Evolutionary conservation across 1,140 invertebrate genomes (phyloP).

Genomic region (Oreohelix idahoensis): DNA sequence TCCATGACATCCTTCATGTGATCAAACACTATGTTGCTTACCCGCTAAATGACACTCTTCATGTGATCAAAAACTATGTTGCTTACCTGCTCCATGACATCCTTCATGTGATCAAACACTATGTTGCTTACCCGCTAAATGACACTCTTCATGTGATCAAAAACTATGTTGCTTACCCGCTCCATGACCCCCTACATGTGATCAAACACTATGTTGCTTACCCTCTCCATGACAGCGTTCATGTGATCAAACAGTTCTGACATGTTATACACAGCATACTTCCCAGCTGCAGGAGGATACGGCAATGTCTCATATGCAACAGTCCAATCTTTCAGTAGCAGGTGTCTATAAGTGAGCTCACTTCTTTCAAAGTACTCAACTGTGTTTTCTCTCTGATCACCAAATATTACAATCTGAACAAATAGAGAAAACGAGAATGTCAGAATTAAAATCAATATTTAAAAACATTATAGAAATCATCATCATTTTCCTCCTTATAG

Average conservation of each 20-base stretch:
- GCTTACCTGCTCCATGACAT: no score
- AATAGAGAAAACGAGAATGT: background rate
- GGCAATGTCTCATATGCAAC: slow-evolving; percentile 89
- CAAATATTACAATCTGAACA: slow-evolving; percentile 88
- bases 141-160: slow-evolving; percentile 87
- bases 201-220: slow-evolving; percentile 81
- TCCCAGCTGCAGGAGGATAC: slow-evolving; percentile 94
- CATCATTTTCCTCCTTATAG: no score
- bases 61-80: no score
- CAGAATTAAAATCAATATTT: no score
- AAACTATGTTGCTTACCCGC: slow-evolving; percentile 81
- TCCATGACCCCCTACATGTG: slow-evolving; percentile 88
- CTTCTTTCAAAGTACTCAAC: slow-evolving; percentile 97
- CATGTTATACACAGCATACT: slow-evolving; percentile 91
- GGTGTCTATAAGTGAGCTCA: slow-evolving; percentile 91
- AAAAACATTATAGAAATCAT: no score
- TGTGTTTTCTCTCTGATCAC: slow-evolving; percentile 92
- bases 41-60: no score
- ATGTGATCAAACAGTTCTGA: slow-evolving; percentile 87
- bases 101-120: no score
- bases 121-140: slow-evolving; percentile 79
- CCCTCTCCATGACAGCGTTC: slow-evolving; percentile 85
- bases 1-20: no score
- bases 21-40: no score
- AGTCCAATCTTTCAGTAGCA: slow-evolving; percentile 81